Percentiles rank a stretch among this genome's conserved stretches.
Conservation (phyloP, 30 jellyfish, hydroid and myxozoan genomes). For the Turritopsis dohrnii region DNA sequence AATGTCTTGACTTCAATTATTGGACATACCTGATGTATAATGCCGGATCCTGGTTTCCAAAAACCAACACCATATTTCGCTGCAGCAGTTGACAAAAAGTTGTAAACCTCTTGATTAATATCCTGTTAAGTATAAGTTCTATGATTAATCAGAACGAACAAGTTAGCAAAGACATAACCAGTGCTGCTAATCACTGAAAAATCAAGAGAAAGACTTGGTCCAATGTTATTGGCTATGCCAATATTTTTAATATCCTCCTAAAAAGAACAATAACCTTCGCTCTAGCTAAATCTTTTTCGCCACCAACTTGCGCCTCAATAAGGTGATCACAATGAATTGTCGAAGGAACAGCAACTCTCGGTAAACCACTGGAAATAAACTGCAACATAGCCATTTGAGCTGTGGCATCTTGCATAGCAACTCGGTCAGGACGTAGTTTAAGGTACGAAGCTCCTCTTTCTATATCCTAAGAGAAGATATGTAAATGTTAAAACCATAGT, state of each 20-base stretch:
- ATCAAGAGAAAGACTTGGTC: no score
- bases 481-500: no score
- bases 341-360: constrained; percentile 99
- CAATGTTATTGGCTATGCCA: no score
- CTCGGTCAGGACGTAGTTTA: constrained; percentile 96
- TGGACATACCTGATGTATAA: constrained; percentile 94
- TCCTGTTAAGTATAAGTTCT: constrained; percentile 45
- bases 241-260: no score
- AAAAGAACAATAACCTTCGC: constrained; percentile 55
- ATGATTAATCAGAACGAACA: not conserved
- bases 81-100: constrained; percentile 89
- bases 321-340: constrained; percentile 99
- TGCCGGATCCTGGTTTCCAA: constrained; percentile 99
- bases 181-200: no score
- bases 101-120: constrained; percentile 87
- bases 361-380: constrained; percentile 97
- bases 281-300: constrained; percentile 83
- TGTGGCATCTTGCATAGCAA: constrained; percentile 99
- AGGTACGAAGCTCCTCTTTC: constrained; percentile 87
- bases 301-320: constrained; percentile 97
- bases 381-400: constrained; percentile 99
- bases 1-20: no score
- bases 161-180: no score
- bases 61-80: constrained; percentile 99
- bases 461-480: constrained; percentile 52